Conservation (phyloP, 2,888 invertebrate species). For the Pantelozetes paolii region DNA sequence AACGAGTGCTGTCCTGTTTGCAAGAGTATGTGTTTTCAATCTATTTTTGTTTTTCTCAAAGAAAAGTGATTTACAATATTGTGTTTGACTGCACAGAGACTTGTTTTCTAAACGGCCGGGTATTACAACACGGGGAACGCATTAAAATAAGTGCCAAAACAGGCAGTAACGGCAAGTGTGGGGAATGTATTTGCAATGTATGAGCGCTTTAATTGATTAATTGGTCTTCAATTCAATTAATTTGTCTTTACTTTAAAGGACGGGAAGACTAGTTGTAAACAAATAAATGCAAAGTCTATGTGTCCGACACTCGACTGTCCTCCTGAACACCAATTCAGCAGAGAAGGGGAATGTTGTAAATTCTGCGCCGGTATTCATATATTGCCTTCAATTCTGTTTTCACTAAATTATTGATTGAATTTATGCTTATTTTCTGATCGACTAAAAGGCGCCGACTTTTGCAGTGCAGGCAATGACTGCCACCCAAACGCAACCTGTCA, state of each 20-base stretch:
- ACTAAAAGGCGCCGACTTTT: slow-evolving; percentile 74
- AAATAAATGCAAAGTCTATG: slow-evolving; percentile 65
- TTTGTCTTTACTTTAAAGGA: slow-evolving; percentile 56
- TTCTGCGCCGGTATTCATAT: slow-evolving; percentile 69
- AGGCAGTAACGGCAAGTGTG: slow-evolving; percentile 16
- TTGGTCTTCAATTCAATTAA: neutral
- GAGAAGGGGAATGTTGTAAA: slow-evolving; percentile 81
- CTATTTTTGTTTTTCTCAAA: neutral
- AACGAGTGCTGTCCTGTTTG: slow-evolving; percentile 82
- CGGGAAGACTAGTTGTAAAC: slow-evolving; percentile 72
- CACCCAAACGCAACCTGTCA: slow-evolving; percentile 82
- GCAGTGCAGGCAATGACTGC: slow-evolving; percentile 75
- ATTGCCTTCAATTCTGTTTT: neutral
- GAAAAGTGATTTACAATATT: slow-evolving; percentile 4
- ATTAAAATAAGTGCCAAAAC: slow-evolving; percentile 27
- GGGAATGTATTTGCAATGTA: slow-evolving; percentile 63
- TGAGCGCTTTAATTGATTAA: slow-evolving; percentile 39
- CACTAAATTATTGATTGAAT: slow-evolving; percentile 1
- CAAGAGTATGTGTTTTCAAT: slow-evolving; percentile 64
- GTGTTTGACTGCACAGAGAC: slow-evolving; percentile 31
- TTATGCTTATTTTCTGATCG: neutral
- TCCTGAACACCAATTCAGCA: slow-evolving; percentile 69
- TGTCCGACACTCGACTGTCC: slow-evolving; percentile 76
- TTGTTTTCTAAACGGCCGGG: slow-evolving; percentile 36
- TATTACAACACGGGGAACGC: slow-evolving; percentile 32